A percentile compares a stretch with the other conserved stretches of the same genome.
phyloP scores from a whole-genome alignment of 2,888 invertebrate genomes.

The Seira sanloemensis region DNA sequence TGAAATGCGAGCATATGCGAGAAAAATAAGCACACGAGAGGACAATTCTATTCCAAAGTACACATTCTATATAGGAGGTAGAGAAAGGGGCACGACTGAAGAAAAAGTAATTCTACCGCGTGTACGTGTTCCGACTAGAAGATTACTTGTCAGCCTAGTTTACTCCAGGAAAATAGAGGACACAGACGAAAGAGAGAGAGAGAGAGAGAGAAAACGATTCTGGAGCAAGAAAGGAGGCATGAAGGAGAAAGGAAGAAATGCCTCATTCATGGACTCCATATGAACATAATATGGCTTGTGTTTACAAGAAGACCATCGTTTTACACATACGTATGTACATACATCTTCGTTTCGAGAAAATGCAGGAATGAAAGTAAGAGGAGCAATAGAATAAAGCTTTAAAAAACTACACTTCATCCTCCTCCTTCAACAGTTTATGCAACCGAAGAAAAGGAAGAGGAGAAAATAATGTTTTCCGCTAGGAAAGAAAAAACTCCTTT shows the following conservation, averaged over 20 bases:
- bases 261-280: background rate
- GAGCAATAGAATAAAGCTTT: background rate
- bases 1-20: background rate
- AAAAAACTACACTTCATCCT: background rate
- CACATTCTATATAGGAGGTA: too few relatives aligned
- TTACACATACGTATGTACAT: background rate
- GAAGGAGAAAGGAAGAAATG: too few relatives aligned
- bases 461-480: too few relatives aligned
- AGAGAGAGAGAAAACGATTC: background rate
- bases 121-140: constrained; percentile 51
- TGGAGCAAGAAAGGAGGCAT: too few relatives aligned
- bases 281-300: background rate
- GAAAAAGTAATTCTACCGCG: constrained; percentile 46
- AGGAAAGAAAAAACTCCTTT: background rate
- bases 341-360: background rate
- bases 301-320: background rate
- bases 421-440: background rate
- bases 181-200: background rate
- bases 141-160: constrained; percentile 49
- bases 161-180: constrained; percentile 12
- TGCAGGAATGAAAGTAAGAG: too few relatives aligned
- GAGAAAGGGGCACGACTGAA: constrained; percentile 34
- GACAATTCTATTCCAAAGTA: constrained; percentile 15
- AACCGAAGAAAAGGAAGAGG: too few relatives aligned
- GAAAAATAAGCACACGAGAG: constrained; percentile 1